Evolutionary conservation across 53 echinoderm and acorn worm species (phyloP), one percentile per base, ranked within the genome.

Genomic region (Arbacia lixula): DNA sequence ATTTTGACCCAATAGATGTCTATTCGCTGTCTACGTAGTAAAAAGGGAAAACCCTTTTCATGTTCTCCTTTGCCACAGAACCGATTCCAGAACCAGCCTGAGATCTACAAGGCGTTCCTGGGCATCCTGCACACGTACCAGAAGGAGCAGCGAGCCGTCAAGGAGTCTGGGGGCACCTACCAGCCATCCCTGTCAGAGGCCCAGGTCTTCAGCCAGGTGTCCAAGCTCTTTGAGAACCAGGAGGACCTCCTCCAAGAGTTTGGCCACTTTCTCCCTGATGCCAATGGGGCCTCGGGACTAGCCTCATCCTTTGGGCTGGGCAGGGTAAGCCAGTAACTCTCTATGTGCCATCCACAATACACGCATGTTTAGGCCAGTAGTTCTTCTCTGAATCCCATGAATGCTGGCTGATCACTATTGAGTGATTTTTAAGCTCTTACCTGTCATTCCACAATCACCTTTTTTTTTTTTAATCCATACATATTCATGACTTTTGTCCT

Each of bases 71-170:
- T 6, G 17, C 33, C 9, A 6, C 85, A 99, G 99, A 99, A 99
- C 77, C 99, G 99, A 50, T 99, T 99, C 86, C 99, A 99, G 76
- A 94, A 94, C 58, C 99, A 99, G 85, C 99, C 99, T 22, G 99
- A 99, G 80, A 99, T 99, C 72, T 99, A 99, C 89, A 99, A 99
- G 68, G 94, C 94, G 21, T 99, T 99, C 83, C 68, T 99, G 24
- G 99, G 95, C 85, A 99, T 99, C 68, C 87, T 99, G 10, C 99
- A 99, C 89, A 99, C 99, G 12, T 99, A 99, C 87, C 99, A 99
- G 88, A 99, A 99, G 72, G 99, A 99, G 65, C 99, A 99, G 89
- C 87, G 99, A 11, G 85, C 88, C 31, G 94, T 99, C 54, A 99
- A 99, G 85, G 99, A 99, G 82, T 94, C 99, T 17, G 90, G 92